These are phyloP conservation scores for Periophthalmodon schlosseri DNA, from an alignment of 2,113 vertebrate species.

Conservation along the genomic window DNA sequence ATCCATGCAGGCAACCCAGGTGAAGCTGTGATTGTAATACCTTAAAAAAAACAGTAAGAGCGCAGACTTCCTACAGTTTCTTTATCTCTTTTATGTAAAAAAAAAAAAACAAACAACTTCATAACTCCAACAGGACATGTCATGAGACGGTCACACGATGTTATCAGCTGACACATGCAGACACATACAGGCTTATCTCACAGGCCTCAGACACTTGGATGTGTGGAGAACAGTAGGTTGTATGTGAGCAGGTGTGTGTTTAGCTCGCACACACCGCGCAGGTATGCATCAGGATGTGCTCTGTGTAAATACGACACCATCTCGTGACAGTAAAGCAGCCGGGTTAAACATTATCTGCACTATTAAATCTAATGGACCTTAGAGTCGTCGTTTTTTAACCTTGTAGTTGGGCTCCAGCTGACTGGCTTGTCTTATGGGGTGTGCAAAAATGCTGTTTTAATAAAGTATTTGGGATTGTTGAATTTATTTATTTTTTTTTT, in stretches of 20 bases:
- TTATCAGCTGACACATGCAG: background rate
- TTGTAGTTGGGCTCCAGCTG: background rate
- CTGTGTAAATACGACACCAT: slow-evolving; percentile 21
- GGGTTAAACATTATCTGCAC: slow-evolving; percentile 33
- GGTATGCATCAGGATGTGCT: background rate
- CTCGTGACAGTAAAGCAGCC: slow-evolving; percentile 16
- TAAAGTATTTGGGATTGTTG: too few species aligned
- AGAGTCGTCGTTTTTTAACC: slow-evolving; percentile 17
- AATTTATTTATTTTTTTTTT: too few species aligned
- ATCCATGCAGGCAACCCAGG: too few species aligned
- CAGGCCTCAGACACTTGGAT: background rate
- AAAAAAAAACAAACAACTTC: background rate
- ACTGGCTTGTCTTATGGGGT: background rate
- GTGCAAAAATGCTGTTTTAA: background rate
- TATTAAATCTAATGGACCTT: slow-evolving; percentile 17
- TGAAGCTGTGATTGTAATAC: too few species aligned
- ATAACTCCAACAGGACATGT: background rate
- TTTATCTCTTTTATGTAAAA: background rate
- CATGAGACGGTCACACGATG: background rate
- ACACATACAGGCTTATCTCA: background rate
- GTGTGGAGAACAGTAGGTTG: background rate
- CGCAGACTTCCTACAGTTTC: too few species aligned
- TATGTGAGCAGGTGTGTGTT: slow-evolving; percentile 6
- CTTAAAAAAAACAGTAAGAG: too few species aligned
- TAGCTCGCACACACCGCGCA: background rate